Evolutionary conservation across 2,888 invertebrate genomes (phyloP).

Genomic region (Plutella xylostella): DNA sequence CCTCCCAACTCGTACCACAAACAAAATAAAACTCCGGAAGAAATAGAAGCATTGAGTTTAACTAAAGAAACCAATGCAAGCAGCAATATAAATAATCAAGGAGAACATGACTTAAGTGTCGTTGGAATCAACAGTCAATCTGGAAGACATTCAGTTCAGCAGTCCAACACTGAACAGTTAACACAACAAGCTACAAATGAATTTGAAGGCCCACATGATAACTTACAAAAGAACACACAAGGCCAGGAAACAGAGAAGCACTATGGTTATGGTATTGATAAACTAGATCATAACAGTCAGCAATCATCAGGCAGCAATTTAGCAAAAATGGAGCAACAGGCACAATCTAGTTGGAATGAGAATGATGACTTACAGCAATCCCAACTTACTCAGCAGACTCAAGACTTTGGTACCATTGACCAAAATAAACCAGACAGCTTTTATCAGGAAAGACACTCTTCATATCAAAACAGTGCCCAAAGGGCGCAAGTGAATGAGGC

Average conservation of each 20-base stretch:
- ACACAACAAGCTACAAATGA: too few relatives aligned
- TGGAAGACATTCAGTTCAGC: too few relatives aligned
- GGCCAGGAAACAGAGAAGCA: constrained; percentile 1
- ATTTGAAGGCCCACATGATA: too few relatives aligned
- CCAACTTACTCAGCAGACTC: not conserved
- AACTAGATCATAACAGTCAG: not conserved
- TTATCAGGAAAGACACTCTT: constrained; percentile 4
- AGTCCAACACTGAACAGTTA: too few relatives aligned
- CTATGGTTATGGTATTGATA: not conserved
- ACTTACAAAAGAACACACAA: too few relatives aligned
- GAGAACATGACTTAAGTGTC: constrained; percentile 8
- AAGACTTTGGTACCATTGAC: constrained; percentile 15
- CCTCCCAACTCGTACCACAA: constrained; percentile 7
- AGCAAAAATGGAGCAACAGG: not conserved
- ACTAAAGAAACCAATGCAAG: constrained; percentile 12
- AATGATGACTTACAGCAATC: not conserved
- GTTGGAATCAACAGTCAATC: constrained; percentile 14
- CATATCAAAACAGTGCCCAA: constrained; percentile 1
- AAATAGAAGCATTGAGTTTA: constrained; percentile 27
- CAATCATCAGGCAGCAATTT: not conserved
- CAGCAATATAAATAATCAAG: constrained; percentile 7
- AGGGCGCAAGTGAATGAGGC: constrained; percentile 11
- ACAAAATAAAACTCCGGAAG: constrained; percentile 22
- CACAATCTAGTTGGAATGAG: not conserved
- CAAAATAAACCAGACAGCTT: constrained; percentile 12